These are phyloP conservation scores for Vanessa atalanta DNA, from an alignment of 1,140 invertebrate genomes.

Conservation along the genomic window DNA sequence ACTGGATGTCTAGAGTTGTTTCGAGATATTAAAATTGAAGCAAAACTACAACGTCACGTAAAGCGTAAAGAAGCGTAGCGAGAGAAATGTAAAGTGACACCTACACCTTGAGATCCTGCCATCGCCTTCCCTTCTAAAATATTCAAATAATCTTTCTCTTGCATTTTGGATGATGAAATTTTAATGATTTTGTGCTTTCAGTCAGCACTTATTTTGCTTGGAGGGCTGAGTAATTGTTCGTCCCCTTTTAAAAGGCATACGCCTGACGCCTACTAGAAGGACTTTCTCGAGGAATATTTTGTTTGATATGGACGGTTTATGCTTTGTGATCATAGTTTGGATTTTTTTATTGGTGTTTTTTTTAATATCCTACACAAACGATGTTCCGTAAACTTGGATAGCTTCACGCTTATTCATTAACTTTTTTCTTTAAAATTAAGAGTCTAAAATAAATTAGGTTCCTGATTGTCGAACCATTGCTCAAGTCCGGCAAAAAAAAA, in stretches of 20 bases:
- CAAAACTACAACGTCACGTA: constrained; percentile 4
- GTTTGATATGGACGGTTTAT: neutral
- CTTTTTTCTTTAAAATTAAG: neutral
- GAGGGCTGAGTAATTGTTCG: constrained; percentile 3
- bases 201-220: constrained; percentile 45
- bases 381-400: neutral
- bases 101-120: constrained; percentile 34
- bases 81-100: constrained; percentile 49
- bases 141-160: constrained; percentile 68
- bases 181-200: constrained; percentile 56
- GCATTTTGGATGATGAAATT: constrained; percentile 71
- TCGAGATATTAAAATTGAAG: constrained; percentile 17
- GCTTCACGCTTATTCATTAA: neutral
- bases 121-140: constrained; percentile 56
- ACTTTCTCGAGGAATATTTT: neutral
- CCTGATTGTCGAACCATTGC: too few species aligned
- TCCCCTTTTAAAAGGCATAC: constrained; percentile 7
- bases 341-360: neutral
- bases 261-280: neutral
- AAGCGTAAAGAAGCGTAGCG: constrained; percentile 13
- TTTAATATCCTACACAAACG: neutral
- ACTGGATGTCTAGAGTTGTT: constrained; percentile 12
- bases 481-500: too few species aligned
- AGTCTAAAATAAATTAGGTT: neutral
- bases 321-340: neutral